Conservation (phyloP, 2,888 invertebrate species). For the Phyllotreta cruciferae region DNA sequence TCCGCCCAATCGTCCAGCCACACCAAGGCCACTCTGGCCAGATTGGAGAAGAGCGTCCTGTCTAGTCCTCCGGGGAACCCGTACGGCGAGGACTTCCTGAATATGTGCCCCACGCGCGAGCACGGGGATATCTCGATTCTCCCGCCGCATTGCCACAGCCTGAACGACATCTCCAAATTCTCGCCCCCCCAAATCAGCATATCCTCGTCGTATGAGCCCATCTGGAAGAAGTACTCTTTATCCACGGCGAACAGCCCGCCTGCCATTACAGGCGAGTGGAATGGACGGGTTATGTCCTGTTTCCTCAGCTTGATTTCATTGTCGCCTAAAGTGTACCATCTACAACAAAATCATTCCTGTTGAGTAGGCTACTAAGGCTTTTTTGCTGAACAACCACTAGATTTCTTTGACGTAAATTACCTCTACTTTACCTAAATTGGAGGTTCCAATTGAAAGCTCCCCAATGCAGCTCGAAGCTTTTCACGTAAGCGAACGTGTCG, state of each 20-base stretch:
- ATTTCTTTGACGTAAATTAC: too few relatives aligned
- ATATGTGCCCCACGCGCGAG: constrained; percentile 92
- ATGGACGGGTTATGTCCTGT: constrained; percentile 69
- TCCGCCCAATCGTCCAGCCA: constrained; percentile 99
- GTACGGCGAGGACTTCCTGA: constrained; percentile 92
- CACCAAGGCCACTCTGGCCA: constrained; percentile 91
- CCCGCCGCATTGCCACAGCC: constrained; percentile 96
- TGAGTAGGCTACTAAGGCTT: too few relatives aligned
- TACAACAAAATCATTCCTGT: constrained; percentile 22
- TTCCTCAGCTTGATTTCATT: constrained; percentile 67
- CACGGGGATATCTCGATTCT: constrained; percentile 90
- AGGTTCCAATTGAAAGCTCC: constrained; percentile 98
- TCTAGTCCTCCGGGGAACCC: constrained; percentile 86
- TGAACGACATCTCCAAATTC: constrained; percentile 95
- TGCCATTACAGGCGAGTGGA: constrained; percentile 90
- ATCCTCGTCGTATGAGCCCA: constrained; percentile 74
- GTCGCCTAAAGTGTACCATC: constrained; percentile 78
- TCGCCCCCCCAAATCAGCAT: constrained; percentile 98
- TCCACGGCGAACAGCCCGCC: constrained; percentile 93
- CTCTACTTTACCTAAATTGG: constrained; percentile 87
- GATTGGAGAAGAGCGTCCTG: constrained; percentile 86
- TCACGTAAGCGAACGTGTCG: constrained; percentile 93
- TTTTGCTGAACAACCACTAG: too few relatives aligned
- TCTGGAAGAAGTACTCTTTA: constrained; percentile 82
- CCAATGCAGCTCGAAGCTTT: constrained; percentile 95